Evolutionary conservation across 2,113 vertebrate genomes (phyloP).

Genomic region (Bothrops jararaca): DNA sequence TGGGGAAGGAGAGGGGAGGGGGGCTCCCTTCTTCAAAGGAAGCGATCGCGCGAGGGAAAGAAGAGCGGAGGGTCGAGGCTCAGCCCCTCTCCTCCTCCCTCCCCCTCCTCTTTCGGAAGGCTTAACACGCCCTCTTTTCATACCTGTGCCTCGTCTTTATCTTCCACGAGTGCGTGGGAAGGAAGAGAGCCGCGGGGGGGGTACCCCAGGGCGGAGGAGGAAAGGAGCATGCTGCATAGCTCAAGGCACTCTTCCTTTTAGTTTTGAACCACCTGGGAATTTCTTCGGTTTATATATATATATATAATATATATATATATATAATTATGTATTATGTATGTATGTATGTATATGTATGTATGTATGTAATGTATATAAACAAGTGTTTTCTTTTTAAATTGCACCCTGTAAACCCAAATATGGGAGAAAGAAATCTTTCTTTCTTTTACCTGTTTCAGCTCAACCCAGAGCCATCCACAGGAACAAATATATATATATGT

Average conservation of each 20-base stretch:
- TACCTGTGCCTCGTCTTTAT: not conserved
- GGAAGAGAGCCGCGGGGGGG: no score
- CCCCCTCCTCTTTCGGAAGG: not conserved
- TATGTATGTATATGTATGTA: no score
- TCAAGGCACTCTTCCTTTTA: not conserved
- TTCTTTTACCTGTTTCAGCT: no score
- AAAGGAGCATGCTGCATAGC: constrained; percentile 21
- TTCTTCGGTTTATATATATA: not conserved
- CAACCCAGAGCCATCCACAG: no score
- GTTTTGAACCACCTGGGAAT: not conserved
- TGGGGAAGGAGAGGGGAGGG: not conserved
- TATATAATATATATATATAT: no score
- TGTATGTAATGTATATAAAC: rapidly evolving
- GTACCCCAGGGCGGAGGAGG: not conserved
- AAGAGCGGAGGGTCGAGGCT: not conserved
- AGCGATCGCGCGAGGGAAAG: not conserved
- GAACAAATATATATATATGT: no score
- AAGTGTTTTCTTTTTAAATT: no score
- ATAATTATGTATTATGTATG: no score
- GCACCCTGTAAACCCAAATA: no score
- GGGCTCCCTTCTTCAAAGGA: not conserved
- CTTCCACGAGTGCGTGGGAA: not conserved
- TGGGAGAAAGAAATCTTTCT: no score
- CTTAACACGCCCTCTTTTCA: not conserved
- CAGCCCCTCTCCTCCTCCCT: no score